Percentiles rank a stretch among this genome's conserved stretches.
These are phyloP conservation scores for Imbricaverruca yamaguchii DNA, from an alignment of 2,888 invertebrate species.

Conservation along the genomic window DNA sequence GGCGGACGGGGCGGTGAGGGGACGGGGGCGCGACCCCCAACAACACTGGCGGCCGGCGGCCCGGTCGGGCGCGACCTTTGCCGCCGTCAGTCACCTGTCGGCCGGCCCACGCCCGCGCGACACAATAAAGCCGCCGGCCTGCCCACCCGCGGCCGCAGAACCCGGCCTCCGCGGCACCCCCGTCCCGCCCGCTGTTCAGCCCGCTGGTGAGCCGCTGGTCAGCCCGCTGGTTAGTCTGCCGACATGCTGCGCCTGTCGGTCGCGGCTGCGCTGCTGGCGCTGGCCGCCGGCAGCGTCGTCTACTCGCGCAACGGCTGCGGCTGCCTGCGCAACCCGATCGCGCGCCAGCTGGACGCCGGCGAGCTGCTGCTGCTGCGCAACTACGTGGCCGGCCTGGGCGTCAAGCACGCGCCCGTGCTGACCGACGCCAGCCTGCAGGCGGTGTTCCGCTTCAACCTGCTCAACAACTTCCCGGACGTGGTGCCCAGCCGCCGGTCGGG, in stretches of 20 bases:
- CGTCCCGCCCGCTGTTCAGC: too few species aligned
- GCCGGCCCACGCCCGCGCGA: too few species aligned
- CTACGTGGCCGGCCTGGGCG: background rate
- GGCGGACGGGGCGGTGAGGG: too few species aligned
- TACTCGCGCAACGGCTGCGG: constrained; percentile 2
- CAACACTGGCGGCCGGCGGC: too few species aligned
- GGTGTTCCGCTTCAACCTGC: background rate
- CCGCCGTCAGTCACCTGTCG: too few species aligned
- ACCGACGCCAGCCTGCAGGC: background rate
- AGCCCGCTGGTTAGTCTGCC: too few species aligned
- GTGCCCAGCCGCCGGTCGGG: background rate
- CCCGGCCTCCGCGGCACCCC: too few species aligned
- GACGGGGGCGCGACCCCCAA: too few species aligned
- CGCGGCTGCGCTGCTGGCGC: background rate
- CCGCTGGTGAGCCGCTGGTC: too few species aligned
- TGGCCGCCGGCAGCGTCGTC: background rate
- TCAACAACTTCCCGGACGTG: constrained; percentile 14
- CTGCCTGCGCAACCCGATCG: constrained; percentile 9
- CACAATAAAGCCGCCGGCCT: too few species aligned
- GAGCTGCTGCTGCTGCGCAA: background rate
- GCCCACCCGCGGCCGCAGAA: too few species aligned
- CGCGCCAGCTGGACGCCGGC: background rate
- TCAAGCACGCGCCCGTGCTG: background rate
- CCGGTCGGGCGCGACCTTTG: too few species aligned
- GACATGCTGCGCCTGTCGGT: background rate